Conservation (phyloP, 2,888 invertebrate species). For the Actias luna region DNA sequence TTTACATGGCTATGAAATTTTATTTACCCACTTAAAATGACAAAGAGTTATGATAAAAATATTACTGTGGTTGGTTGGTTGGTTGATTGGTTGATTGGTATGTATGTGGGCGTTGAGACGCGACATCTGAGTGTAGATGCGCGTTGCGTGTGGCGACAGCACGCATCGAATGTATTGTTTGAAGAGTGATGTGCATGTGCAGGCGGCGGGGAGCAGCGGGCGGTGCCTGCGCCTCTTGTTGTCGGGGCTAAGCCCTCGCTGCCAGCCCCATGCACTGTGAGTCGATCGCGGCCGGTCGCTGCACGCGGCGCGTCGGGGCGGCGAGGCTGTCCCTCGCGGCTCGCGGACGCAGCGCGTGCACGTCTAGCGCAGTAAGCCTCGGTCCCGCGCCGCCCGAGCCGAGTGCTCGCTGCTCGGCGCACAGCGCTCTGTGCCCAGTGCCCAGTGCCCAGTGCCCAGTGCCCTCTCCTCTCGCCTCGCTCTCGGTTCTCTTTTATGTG, state of each 20-base stretch:
- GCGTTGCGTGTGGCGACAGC: constrained; percentile 31
- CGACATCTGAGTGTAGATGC: constrained; percentile 62
- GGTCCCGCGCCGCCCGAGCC: constrained; percentile 32
- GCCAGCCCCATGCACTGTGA: constrained; percentile 52
- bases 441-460: constrained; percentile 50
- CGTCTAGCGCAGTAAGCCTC: constrained; percentile 28
- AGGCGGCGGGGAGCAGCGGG: constrained; percentile 68
- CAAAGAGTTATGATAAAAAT: constrained; percentile 19
- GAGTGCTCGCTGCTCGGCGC: constrained; percentile 31
- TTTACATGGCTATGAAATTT: not conserved
- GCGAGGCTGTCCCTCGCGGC: constrained; percentile 38
- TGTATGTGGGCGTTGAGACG: constrained; percentile 51
- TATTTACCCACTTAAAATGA: constrained; percentile 15
- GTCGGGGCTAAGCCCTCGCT: constrained; percentile 69
- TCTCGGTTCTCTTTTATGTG: constrained; percentile 59
- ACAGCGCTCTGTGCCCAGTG: constrained; percentile 36
- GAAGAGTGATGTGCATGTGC: constrained; percentile 76
- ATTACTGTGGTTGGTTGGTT: constrained; percentile 10
- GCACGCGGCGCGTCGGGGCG: constrained; percentile 40
- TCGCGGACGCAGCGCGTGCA: constrained; percentile 35
- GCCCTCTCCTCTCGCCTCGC: constrained; percentile 55
- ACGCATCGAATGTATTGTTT: constrained; percentile 42
- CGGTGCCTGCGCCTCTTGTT: constrained; percentile 60
- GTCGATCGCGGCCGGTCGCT: constrained; percentile 67
- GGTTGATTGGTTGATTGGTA: constrained; percentile 8